A percentile compares a stretch with the other conserved stretches of the same genome.
Conservation (phyloP, 2,888 invertebrate species). For the Ophion slaviceki region DNA sequence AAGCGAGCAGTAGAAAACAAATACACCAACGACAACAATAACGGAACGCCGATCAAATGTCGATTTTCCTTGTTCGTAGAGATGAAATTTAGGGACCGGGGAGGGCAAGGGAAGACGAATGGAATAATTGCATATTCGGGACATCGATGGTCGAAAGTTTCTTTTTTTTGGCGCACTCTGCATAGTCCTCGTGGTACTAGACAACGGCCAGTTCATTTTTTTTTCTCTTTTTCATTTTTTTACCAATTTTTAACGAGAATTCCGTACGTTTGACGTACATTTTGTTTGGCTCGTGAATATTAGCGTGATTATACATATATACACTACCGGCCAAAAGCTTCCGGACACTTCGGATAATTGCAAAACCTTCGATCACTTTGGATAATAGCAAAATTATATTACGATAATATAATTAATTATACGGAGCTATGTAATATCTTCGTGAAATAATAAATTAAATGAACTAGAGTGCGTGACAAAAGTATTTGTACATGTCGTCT, state of each 20-base stretch:
- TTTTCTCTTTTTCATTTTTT: slow-evolving; percentile 13
- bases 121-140: neutral
- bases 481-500: too few species aligned
- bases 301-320: slow-evolving; percentile 26
- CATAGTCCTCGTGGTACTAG: slow-evolving; percentile 6
- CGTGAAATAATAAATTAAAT: too few species aligned
- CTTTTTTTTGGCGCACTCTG: too few species aligned
- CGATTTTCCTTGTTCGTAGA: neutral
- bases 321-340: neutral
- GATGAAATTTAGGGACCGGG: neutral
- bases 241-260: slow-evolving; percentile 14
- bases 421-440: too few species aligned
- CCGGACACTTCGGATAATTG: too few species aligned
- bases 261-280: slow-evolving; percentile 50
- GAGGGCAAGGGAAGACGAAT: neutral
- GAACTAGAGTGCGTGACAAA: too few species aligned
- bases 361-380: too few species aligned
- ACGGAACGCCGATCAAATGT: neutral
- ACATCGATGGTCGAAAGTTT: neutral
- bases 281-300: slow-evolving; percentile 47
- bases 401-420: too few species aligned
- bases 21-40: neutral
- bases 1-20: slow-evolving; percentile 85
- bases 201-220: slow-evolving; percentile 27
- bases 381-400: too few species aligned